These are phyloP conservation scores for Anthophora plumipes DNA, from an alignment of 2,888 invertebrate species.

Conservation along the genomic window DNA sequence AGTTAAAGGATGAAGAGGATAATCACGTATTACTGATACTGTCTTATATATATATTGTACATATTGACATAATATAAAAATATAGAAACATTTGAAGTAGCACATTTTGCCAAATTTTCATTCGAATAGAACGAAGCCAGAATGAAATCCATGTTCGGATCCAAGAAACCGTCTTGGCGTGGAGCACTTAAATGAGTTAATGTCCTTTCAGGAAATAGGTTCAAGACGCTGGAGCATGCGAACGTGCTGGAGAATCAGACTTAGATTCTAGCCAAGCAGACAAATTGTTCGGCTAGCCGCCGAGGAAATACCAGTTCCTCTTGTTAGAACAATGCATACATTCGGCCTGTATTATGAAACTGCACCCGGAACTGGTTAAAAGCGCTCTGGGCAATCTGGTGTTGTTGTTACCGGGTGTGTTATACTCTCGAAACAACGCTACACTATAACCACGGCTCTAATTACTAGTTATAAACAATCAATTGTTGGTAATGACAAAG, in stretches of 20 bases:
- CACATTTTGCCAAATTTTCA: not conserved
- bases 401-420: not conserved
- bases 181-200: not conserved
- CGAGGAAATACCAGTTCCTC: slow-evolving; percentile 18
- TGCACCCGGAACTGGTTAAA: slow-evolving; percentile 22
- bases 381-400: slow-evolving; percentile 21
- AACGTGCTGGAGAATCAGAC: not conserved
- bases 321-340: slow-evolving; percentile 23
- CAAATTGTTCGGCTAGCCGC: slow-evolving; percentile 24
- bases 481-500: not conserved
- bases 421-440: slow-evolving; percentile 2
- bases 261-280: slow-evolving; percentile 9
- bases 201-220: not conserved
- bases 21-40: too few relatives aligned
- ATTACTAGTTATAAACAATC: slow-evolving; percentile 21
- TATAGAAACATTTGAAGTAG: not conserved
- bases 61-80: not conserved
- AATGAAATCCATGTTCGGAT: not conserved
- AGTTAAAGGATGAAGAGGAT: too few relatives aligned
- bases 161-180: not conserved
- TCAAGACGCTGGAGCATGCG: not conserved
- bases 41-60: too few relatives aligned
- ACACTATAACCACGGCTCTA: not conserved
- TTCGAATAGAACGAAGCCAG: not conserved
- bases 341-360: slow-evolving; percentile 7